phyloP scores from a whole-genome alignment of 2,797 vertebrate genomes.

The Babyrousa celebensis region DNA sequence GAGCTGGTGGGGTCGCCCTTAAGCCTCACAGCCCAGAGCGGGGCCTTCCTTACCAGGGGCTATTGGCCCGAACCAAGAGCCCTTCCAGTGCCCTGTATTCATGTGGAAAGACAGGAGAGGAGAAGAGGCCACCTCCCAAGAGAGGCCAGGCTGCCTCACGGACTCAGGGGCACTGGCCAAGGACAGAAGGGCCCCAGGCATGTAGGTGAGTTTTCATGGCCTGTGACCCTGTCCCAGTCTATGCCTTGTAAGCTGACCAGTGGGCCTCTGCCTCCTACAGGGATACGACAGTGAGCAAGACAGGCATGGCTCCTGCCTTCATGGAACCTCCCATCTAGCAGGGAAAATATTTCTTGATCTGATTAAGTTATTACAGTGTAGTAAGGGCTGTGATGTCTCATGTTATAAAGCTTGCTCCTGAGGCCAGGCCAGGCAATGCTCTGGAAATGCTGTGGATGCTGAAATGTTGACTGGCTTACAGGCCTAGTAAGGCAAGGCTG shows the following conservation, averaged over 20 bases:
- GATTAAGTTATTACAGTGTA: background rate
- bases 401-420: background rate
- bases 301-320: background rate
- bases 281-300: background rate
- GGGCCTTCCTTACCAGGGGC: constrained; percentile 62
- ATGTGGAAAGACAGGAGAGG: background rate
- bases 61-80: constrained; percentile 12
- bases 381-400: background rate
- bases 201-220: background rate
- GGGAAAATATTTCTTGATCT: background rate
- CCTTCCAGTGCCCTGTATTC: constrained; percentile 51
- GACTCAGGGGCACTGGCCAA: background rate
- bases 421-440: background rate
- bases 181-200: background rate
- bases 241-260: background rate
- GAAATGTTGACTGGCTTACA: background rate
- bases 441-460: background rate
- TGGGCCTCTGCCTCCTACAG: background rate
- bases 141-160: background rate
- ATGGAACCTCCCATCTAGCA: background rate
- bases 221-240: background rate
- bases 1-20: background rate
- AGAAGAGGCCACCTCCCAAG: background rate
- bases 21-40: constrained; percentile 10
- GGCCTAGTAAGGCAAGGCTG: no score